Evolutionary conservation across 2,797 vertebrate genomes (phyloP), one percentile per base, ranked within the genome.

Genomic region (Brachymystax lenok): DNA sequence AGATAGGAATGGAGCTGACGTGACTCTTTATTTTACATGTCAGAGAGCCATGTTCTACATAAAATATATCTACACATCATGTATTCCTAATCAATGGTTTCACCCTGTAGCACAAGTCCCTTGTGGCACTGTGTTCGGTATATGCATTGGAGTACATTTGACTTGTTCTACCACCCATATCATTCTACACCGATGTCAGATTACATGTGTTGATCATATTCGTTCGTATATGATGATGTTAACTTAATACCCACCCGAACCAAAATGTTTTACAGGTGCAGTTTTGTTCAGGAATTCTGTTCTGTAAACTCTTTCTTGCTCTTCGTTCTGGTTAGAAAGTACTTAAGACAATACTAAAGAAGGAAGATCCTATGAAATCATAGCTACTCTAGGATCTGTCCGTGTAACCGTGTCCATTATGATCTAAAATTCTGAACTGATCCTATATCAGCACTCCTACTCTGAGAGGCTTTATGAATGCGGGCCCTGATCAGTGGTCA

Each of bases 61-160:
- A 21, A 59, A 59, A 59, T 59, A 59, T 59, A 21, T 59, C 19
- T 59, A 59, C n/a, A 59, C 54, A 59, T 59, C 54, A 59, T 59
- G 54, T 59, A 8, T 21, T 59, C 54, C 54, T 59, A 21, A 61
- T 61, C 59, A 61, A 21, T 61, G 24, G 59, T 61, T 3, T 10
- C n/a, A 61, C 59, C 21, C 59, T 61, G 59, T 61, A 21, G 21
- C 16, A 24, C 21, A 21, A 21, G 21, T 61, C 7, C 59, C 21
- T 61, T 61, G 59, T 61, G 59, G 59, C 59, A 61, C 59, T 61
- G 21, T 61, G 59, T 24, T 61, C 59, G 21, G 59, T 61, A 61
- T 61, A 61, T 6, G n/a, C 59, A 61, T 61, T 13, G 21, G 59
- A 21, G 21, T 61, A 61, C 59, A 61, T 61, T 61, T 61, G n/a